phyloP scores from a whole-genome alignment of 1,140 invertebrate species.

The Heliconius himera region DNA sequence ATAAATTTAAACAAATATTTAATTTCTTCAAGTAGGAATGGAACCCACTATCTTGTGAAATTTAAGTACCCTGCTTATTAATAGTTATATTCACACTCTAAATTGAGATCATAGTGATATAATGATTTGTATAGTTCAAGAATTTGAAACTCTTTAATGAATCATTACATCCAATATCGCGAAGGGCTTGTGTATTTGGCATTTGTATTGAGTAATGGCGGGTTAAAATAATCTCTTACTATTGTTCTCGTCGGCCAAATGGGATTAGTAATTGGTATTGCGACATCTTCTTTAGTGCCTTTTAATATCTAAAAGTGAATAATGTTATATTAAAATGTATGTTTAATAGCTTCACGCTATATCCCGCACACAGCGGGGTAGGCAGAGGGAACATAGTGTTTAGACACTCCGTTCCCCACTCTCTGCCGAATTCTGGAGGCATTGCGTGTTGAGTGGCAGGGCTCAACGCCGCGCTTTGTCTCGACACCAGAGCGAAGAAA shows the following conservation, averaged over 20 bases:
- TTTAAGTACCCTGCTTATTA: background rate
- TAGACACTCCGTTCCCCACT: too few species aligned
- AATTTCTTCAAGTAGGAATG: background rate
- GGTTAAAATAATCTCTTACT: conserved; percentile 30
- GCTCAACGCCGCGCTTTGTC: too few species aligned
- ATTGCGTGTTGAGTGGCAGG: too few species aligned
- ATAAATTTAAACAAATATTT: too few species aligned
- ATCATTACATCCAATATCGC: conserved; percentile 26
- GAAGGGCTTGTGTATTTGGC: conserved; percentile 31
- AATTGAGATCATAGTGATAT: conserved; percentile 14
- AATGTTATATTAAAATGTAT: too few species aligned
- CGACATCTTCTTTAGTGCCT: conserved; percentile 2
- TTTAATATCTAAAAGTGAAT: too few species aligned
- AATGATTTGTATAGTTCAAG: conserved; percentile 21
- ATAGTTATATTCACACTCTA: conserved; percentile 3
- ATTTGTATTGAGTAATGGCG: conserved; percentile 20
- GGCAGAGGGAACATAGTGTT: too few species aligned
- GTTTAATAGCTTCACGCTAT: too few species aligned
- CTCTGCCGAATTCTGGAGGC: too few species aligned
- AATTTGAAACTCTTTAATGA: conserved; percentile 36
- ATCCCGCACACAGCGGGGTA: too few species aligned
- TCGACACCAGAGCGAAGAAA: too few species aligned
- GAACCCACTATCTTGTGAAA: background rate
- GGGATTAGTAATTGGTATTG: conserved; percentile 28
- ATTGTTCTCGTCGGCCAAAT: conserved; percentile 36